phyloP scores from a whole-genome alignment of 2,888 invertebrate species.

The Phyllotreta cruciferae region DNA sequence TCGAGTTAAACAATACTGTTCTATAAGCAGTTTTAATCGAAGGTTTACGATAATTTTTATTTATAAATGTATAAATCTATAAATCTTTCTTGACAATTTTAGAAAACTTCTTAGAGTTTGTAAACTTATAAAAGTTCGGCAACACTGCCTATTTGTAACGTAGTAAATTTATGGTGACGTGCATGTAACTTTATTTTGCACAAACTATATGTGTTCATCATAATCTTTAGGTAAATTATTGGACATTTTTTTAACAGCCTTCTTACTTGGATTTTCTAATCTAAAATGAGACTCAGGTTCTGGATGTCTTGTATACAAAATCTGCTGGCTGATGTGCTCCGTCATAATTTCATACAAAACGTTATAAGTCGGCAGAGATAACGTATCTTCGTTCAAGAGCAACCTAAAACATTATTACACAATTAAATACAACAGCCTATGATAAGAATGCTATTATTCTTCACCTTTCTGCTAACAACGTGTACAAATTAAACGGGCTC shows the following conservation, averaged over 20 bases:
- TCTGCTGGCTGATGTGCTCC: constrained; percentile 95
- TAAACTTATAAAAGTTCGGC: no score
- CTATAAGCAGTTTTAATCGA: no score
- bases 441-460: not conserved
- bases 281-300: constrained; percentile 95
- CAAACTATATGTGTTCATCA: no score
- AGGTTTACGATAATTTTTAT: no score
- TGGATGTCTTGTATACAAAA: constrained; percentile 90
- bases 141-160: no score
- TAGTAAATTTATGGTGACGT: no score
- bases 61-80: no score
- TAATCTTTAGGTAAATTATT: no score
- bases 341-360: constrained; percentile 98
- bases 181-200: no score
- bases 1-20: no score
- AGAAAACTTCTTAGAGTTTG: no score
- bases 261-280: constrained; percentile 94
- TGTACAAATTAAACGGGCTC: constrained; percentile 98
- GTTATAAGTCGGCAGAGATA: constrained; percentile 96
- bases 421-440: not conserved
- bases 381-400: constrained; percentile 84
- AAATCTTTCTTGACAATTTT: no score
- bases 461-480: constrained; percentile 81
- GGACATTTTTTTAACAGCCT: not conserved
- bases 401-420: constrained; percentile 64